Evolutionary conservation across 2,113 vertebrate genomes (phyloP).

Genomic region (Andinoacara biseriatus): DNA sequence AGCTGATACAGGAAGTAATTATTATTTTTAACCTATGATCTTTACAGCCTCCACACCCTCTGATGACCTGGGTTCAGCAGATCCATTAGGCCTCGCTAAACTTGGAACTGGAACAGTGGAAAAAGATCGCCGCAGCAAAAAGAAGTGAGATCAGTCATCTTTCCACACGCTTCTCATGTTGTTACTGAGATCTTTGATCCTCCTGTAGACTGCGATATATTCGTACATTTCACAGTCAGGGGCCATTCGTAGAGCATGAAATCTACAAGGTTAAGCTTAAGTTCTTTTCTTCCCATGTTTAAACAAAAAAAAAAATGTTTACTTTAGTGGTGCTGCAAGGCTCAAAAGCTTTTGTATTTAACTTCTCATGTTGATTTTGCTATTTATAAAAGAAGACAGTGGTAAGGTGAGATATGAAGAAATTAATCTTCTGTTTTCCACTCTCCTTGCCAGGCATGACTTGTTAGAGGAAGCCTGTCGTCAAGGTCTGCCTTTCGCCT

Average conservation of each 20-base stretch:
- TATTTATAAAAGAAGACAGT: constrained; percentile 44
- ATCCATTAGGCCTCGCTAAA: constrained; percentile 89
- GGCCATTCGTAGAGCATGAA: background rate
- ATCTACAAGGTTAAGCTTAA: background rate
- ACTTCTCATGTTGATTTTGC: constrained; percentile 25
- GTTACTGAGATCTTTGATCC: background rate
- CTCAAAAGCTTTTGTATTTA: constrained; percentile 8
- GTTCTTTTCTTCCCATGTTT: background rate
- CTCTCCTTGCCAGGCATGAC: constrained; percentile 83
- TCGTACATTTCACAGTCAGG: background rate
- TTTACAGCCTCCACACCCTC: constrained; percentile 88
- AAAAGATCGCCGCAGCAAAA: constrained; percentile 92
- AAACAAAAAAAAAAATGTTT: constrained; percentile 1
- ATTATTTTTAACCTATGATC: constrained; percentile 17
- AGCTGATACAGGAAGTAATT: background rate
- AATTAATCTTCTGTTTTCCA: constrained; percentile 41
- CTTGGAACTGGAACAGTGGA: constrained; percentile 87
- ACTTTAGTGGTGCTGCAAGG: background rate
- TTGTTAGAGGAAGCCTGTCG: constrained; percentile 92
- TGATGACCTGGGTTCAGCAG: constrained; percentile 86
- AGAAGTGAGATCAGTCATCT: constrained; percentile 83
- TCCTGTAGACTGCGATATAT: background rate
- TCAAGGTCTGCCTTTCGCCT: constrained; percentile 91
- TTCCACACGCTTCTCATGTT: constrained; percentile 2
- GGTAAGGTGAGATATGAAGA: constrained; percentile 42